Evolutionary conservation across 1,140 invertebrate species (phyloP).

Genomic region (Drosophila asahinai): DNA sequence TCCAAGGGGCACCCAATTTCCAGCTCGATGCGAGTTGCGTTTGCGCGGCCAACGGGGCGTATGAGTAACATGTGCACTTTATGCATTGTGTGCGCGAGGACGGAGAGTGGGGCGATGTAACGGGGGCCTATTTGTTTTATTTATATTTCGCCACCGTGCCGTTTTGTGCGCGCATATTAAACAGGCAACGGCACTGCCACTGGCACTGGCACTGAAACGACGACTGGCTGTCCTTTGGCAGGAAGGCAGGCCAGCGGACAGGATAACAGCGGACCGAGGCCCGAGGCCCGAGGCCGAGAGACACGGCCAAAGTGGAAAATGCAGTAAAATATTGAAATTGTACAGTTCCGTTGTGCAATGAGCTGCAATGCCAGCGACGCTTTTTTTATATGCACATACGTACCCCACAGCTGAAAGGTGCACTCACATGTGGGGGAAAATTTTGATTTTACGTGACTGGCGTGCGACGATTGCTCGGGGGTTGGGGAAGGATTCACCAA

Average conservation of each 20-base stretch:
- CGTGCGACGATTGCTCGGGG: constrained; percentile 38
- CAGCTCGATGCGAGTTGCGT: constrained; percentile 24
- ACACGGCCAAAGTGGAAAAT: constrained; percentile 65
- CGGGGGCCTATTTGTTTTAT: constrained; percentile 48
- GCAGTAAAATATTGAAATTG: constrained; percentile 77
- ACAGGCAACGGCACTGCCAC: constrained; percentile 6
- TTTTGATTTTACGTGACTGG: constrained; percentile 74
- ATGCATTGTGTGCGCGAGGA: constrained; percentile 18
- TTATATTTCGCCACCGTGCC: constrained; percentile 47
- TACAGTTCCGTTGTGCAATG: constrained; percentile 73
- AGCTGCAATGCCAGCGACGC: constrained; percentile 53
- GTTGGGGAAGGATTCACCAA: neutral
- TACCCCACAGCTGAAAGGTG: constrained; percentile 48
- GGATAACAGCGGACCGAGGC: neutral
- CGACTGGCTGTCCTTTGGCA: constrained; percentile 15
- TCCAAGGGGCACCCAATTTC: constrained; percentile 33
- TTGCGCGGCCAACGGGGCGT: constrained; percentile 43
- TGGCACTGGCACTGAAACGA: constrained; percentile 7
- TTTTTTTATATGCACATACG: constrained; percentile 1
- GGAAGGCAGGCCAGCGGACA: constrained; percentile 23
- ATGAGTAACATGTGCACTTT: constrained; percentile 67
- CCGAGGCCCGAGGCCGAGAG: constrained; percentile 1
- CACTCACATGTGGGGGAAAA: constrained; percentile 40
- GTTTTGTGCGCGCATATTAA: constrained; percentile 64
- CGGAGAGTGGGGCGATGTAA: neutral